Evolutionary conservation across 2,888 invertebrate genomes (phyloP).

Genomic region (Mythimna vitellina): DNA sequence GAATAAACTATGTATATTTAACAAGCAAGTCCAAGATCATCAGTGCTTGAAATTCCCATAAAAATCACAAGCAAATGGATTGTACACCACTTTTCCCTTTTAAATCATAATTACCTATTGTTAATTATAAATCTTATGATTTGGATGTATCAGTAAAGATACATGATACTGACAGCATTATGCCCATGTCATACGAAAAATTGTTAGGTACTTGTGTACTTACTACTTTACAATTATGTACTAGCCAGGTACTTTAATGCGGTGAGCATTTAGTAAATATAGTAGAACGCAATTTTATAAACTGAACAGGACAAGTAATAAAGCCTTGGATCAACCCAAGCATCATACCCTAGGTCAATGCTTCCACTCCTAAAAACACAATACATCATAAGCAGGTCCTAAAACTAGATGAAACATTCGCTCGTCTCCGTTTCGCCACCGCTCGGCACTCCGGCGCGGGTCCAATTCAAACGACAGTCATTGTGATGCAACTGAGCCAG

Average conservation of each 20-base stretch:
- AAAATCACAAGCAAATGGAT: not conserved
- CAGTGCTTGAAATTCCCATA: not conserved
- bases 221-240: too few relatives aligned
- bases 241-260: too few relatives aligned
- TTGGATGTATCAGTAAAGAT: not conserved
- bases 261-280: too few relatives aligned
- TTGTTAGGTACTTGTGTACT: too few relatives aligned
- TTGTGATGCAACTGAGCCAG: slow-evolving; percentile 67
- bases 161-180: not conserved
- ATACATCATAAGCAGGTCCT: slow-evolving; percentile 35
- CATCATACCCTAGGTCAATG: not conserved
- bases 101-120: not conserved
- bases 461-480: slow-evolving; percentile 71
- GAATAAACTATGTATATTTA: not conserved
- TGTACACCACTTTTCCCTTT: not conserved
- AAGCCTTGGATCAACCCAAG: not conserved
- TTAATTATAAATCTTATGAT: not conserved
- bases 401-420: slow-evolving; percentile 51
- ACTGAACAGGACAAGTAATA: not conserved
- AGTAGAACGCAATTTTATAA: not conserved
- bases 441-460: slow-evolving; percentile 59
- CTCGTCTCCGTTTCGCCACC: slow-evolving; percentile 66
- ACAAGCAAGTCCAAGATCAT: not conserved
- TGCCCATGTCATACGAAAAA: too few relatives aligned
- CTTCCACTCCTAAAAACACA: slow-evolving; percentile 8